Base-by-base conservation (phyloP, 2,888 invertebrate genomes). In the Xylocampa areola region DNA sequence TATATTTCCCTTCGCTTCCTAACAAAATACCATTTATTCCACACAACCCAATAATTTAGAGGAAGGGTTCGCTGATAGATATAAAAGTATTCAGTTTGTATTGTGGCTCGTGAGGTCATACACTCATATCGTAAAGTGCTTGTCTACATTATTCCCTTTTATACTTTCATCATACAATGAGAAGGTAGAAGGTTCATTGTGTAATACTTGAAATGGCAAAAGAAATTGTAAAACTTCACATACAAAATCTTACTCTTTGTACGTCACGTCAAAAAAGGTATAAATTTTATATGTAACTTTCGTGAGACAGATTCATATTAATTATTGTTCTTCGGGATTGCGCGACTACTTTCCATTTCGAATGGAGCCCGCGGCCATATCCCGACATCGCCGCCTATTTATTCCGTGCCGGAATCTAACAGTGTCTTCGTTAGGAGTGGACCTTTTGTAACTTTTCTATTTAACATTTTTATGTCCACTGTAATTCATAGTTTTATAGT, bases 121-220 rank as follows among this genome's bases (percentile, higher is more conserved):
- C 16, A 17, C 33, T 68, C 44, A 49, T 68, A 50, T 54, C 44
- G 48, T 61, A 68, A 65, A 68, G 65, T 68, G 65, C 54, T 65
- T 65, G 68, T 68, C 68, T 61, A 44, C 48, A 49, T 53, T 44
- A 65, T 53, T 61, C 51, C 48, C 49, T 44, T 50, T 44, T 30
- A 36, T 40, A 6, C 32, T 37, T 44, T 25, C 19, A 11, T n/a
- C 8, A 32, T 2, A 10, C 32, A 21, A 2, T 6, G 2, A 1
- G 1, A 27, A 30, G 8, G 0, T 39, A 49, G 60, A 67, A 63
- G 50, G 0, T 10, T 1, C 13, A 10, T 3, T 43, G 23, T 8
- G 23, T 4, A 5, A 23, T 23, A 8, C 23, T 23, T 7, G 1
- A 21, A 21, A 5, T 3, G 5, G 21, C n/a, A 3, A 11, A n/a